Evolutionary conservation across 2,888 invertebrate species (phyloP).

Genomic region (Tortricodes alternella): DNA sequence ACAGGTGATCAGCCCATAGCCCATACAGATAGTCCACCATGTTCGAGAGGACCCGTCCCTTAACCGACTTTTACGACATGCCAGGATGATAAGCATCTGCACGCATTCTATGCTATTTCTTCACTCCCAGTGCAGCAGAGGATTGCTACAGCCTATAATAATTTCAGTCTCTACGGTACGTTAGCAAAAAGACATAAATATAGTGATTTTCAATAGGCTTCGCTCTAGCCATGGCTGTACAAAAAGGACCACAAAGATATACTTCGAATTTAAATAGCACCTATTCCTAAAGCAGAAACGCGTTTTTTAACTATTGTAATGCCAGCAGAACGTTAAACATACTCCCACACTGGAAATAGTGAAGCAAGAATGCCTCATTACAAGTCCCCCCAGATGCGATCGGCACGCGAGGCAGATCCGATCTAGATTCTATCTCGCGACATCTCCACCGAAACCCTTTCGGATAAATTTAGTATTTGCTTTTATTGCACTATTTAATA

Average conservation of each 20-base stretch:
- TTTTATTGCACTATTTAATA: slow-evolving; percentile 27
- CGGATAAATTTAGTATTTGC: slow-evolving; percentile 21
- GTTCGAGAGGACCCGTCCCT: no score
- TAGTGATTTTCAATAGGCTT: no score
- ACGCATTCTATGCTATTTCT: no score
- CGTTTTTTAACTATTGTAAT: slow-evolving; percentile 6
- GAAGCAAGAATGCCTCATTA: slow-evolving; percentile 56
- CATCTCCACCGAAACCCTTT: slow-evolving; percentile 39
- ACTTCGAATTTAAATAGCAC: background rate
- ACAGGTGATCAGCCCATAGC: no score
- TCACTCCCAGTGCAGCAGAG: no score
- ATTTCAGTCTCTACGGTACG: no score
- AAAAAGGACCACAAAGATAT: background rate
- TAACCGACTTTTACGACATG: no score
- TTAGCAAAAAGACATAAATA: no score
- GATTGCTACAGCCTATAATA: no score
- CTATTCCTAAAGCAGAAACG: background rate
- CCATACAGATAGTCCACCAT: no score
- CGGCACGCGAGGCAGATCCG: slow-evolving; percentile 71
- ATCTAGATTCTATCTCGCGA: slow-evolving; percentile 61
- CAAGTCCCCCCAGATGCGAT: slow-evolving; percentile 64
- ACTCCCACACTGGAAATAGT: slow-evolving; percentile 24
- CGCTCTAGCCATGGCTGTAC: no score
- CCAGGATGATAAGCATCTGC: no score
- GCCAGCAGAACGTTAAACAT: slow-evolving; percentile 4